Base-by-base conservation (phyloP, 2,113 vertebrate species). In the Hyaena hyaena region DNA sequence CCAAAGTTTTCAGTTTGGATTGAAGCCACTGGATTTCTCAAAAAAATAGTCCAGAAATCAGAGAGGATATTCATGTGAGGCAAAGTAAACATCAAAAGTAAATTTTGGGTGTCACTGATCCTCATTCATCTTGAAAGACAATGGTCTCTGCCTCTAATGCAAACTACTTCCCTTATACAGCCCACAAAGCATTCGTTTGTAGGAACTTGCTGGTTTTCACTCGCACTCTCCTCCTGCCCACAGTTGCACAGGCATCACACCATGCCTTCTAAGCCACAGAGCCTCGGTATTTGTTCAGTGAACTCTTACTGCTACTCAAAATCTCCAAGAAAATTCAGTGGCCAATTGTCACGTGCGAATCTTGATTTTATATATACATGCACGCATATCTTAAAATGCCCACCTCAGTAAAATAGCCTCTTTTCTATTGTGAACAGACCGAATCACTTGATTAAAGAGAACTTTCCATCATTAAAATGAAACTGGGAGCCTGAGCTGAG, bases 81-180 rank as follows among this genome's bases (percentile, higher is more conserved):
- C 79, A 77, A 66, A 92, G 68, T 92, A 81, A 17, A 77, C 10
- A 65, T 12, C 88, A 50, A 88, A 95, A 90, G 63, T 90, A 84
- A 90, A 80, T 88, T 97, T 43, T 7, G 35, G 10, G 8, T 90
- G 21, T 94, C 50, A 33, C 11, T 73, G 39, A 5, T 39, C 61
- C n/a, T 91, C 45, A 43, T 95, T 88, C 73, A 55, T 82, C 66
- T 92, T 68, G 43, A 53, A 85, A 95, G 65, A 65, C 19, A 68
- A 43, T 15, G 1, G 43, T 76, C 90, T 97, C 61, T 92, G 39
- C n/a, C 43, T 87, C 63, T 93, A 81, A 84, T 93, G 35, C 28
- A 89, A 95, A 74, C 21, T 81, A 87, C 7, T 73, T 93, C 93
- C 35, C 76, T 88, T 94, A 80, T 90, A 90, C 45, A 95, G 90